A percentile compares a stretch with the other conserved stretches of the same genome.
phyloP scores from a whole-genome alignment of 2,888 invertebrate genomes.

The Euplagia quadripunctaria region DNA sequence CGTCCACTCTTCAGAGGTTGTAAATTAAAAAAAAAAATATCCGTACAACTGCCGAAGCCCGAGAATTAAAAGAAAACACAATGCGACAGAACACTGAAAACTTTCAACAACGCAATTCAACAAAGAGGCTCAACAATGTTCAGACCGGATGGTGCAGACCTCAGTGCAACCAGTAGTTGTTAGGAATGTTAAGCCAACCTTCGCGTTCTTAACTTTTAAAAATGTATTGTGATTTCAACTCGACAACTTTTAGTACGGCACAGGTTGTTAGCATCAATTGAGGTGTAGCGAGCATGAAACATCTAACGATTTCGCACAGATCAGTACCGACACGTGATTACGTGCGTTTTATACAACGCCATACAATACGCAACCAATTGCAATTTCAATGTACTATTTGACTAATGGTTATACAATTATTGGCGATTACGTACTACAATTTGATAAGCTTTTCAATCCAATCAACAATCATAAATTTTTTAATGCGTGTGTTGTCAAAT shows the following conservation, averaged over 20 bases:
- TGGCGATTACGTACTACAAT: not conserved
- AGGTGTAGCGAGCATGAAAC: constrained; percentile 59
- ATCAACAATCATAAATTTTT: not conserved
- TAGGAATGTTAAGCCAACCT: too few species aligned
- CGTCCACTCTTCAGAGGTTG: not conserved
- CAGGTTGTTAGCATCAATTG: constrained; percentile 66
- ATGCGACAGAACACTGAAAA: not conserved
- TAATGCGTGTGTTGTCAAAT: too few species aligned
- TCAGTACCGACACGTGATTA: constrained; percentile 41
- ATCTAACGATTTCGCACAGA: constrained; percentile 59
- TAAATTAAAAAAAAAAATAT: not conserved
- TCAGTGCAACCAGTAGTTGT: not conserved
- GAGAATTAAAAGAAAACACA: not conserved
- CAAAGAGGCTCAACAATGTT: not conserved
- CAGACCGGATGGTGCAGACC: not conserved
- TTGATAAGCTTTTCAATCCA: not conserved
- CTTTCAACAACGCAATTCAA: not conserved
- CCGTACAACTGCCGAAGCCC: not conserved
- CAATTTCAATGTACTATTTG: constrained; percentile 21
- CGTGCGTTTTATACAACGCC: constrained; percentile 39
- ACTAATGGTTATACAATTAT: constrained; percentile 14
- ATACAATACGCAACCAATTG: constrained; percentile 34
- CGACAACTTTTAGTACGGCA: constrained; percentile 44
- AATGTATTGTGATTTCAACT: constrained; percentile 17
- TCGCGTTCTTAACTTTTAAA: not conserved